Conservation (phyloP, 2,113 vertebrate species). For the Oenanthe oenanthe region DNA sequence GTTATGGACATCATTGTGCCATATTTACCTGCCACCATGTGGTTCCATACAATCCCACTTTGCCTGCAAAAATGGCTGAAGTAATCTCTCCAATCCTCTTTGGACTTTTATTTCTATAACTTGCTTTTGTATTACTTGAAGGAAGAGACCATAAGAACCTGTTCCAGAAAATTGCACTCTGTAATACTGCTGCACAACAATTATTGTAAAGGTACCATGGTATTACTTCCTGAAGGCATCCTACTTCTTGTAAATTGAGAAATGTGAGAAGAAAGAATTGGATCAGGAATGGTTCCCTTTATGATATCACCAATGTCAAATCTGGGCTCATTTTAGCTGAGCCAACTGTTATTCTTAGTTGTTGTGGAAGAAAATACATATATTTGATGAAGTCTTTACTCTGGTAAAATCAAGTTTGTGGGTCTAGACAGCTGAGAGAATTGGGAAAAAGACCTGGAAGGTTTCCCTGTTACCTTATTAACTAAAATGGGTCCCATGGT, state of each 20-base stretch:
- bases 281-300: neutral
- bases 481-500: neutral
- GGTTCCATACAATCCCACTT: neutral
- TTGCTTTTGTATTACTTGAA: neutral
- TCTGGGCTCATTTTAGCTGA: neutral
- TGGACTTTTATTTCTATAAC: neutral
- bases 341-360: neutral
- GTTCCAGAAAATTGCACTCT: neutral
- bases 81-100: neutral
- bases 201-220: neutral
- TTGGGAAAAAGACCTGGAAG: neutral
- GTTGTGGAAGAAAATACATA: neutral
- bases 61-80: neutral
- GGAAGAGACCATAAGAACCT: neutral
- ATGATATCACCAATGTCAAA: neutral
- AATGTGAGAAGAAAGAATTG: neutral
- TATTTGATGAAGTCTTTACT: slow-evolving; percentile 11
- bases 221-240: neutral
- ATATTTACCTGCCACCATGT: neutral
- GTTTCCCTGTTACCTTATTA: neutral
- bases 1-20: neutral
- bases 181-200: neutral
- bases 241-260: neutral
- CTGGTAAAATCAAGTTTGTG: neutral
- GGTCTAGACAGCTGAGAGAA: neutral